These are phyloP conservation scores for Zophobas atratus DNA, from an alignment of 1,140 invertebrate genomes.

Conservation along the genomic window DNA sequence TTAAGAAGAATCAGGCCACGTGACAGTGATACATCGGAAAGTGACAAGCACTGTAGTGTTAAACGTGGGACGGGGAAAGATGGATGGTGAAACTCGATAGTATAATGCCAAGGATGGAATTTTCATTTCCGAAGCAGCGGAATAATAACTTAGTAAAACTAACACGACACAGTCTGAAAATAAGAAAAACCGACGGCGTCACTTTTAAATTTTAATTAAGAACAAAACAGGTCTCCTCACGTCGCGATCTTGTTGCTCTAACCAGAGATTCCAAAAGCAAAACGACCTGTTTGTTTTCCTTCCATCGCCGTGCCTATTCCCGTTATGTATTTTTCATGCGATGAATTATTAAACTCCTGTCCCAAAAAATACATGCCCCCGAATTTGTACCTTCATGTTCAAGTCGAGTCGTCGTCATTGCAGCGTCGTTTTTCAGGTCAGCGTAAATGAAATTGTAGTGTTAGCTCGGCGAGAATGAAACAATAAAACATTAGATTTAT, in stretches of 20 bases:
- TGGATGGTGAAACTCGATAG: constrained; percentile 9
- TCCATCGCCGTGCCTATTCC: neutral
- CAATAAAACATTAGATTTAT: neutral
- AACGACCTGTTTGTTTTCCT: neutral
- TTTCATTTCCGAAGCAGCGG: neutral
- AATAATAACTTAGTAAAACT: neutral
- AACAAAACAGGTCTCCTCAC: too few relatives aligned
- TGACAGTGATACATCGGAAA: neutral
- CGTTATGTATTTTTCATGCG: constrained; percentile 12
- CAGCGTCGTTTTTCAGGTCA: neutral
- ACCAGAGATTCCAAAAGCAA: neutral
- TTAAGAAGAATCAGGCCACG: constrained; percentile 6
- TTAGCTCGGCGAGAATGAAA: neutral
- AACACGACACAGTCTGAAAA: too few relatives aligned
- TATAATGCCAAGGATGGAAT: neutral
- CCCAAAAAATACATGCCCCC: neutral
- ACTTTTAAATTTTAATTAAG: too few relatives aligned
- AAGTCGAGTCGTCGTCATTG: neutral
- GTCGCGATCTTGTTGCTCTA: too few relatives aligned
- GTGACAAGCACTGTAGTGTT: neutral
- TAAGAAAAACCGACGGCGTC: too few relatives aligned
- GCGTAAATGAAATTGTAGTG: neutral
- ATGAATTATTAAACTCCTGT: constrained; percentile 13
- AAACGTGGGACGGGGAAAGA: neutral
- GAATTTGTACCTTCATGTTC: constrained; percentile 8